Conservation (phyloP, 2,113 vertebrate genomes). For the Panurus biarmicus region DNA sequence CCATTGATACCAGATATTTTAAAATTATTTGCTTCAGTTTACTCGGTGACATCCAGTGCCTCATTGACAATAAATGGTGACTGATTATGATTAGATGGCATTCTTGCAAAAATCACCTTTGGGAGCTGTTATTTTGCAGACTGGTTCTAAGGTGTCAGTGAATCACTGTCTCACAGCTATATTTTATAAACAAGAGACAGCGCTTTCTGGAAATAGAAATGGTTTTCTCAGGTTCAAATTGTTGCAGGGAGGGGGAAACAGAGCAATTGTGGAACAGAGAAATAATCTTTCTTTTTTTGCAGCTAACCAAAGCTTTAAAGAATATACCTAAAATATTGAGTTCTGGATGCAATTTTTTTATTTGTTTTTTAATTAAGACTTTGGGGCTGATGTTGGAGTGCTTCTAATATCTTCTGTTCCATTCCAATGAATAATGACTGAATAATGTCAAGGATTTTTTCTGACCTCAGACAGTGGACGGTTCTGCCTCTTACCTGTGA, state of each 20-base stretch:
- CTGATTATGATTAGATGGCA: not conserved
- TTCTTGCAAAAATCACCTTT: not conserved
- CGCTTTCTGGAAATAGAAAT: not conserved
- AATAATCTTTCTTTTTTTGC: not conserved
- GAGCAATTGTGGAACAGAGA: too few relatives aligned
- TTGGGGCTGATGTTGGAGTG: not conserved
- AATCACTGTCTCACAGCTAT: not conserved
- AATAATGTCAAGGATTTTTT: not conserved
- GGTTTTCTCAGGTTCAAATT: not conserved
- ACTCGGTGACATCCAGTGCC: not conserved
- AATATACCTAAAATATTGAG: not conserved
- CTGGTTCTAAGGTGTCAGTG: not conserved
- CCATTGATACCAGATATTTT: not conserved
- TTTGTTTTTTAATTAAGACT: not conserved
- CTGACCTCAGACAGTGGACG: not conserved
- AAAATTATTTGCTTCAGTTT: not conserved
- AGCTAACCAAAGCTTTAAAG: not conserved
- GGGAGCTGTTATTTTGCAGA: not conserved
- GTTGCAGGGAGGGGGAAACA: not conserved
- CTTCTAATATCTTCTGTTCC: not conserved
- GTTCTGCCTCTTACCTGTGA: not conserved
- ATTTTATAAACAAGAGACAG: not conserved
- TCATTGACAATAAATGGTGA: not conserved
- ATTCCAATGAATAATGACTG: not conserved
- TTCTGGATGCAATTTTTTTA: not conserved